A percentile compares a stretch with the other conserved stretches of the same genome.
Evolutionary conservation across 1,140 invertebrate species (phyloP).

Genomic region (Drosophila obscura): DNA sequence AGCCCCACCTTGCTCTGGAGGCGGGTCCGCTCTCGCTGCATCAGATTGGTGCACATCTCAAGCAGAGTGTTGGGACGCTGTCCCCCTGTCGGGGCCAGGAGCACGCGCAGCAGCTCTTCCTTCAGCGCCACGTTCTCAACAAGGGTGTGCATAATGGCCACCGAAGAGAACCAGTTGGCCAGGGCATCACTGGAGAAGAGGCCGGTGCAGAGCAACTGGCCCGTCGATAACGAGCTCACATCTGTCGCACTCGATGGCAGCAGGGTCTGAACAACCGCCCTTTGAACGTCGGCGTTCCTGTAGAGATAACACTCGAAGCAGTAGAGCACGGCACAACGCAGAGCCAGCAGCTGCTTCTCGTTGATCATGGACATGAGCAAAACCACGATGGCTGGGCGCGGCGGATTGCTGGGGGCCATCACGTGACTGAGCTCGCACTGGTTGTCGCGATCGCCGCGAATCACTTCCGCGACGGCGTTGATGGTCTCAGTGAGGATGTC

Average conservation of each 20-base stretch:
- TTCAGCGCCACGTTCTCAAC: constrained; percentile 95
- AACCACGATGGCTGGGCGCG: constrained; percentile 96
- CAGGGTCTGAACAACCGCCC: constrained; percentile 94
- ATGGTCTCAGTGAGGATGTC: constrained; percentile 98
- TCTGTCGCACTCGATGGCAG: constrained; percentile 92
- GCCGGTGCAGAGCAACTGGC: constrained; percentile 97
- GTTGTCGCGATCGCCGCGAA: constrained; percentile 94
- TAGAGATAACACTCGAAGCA: constrained; percentile 98
- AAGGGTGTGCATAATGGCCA: constrained; percentile 95
- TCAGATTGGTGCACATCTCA: constrained; percentile 92
- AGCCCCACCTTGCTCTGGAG: constrained; percentile 96
- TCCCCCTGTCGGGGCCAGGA: constrained; percentile 94
- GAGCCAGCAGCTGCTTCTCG: constrained; percentile 96
- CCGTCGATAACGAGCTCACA: constrained; percentile 88
- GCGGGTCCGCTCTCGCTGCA: constrained; percentile 92
- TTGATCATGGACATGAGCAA: constrained; percentile 99
- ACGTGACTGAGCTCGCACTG: constrained; percentile 96
- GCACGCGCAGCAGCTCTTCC: constrained; percentile 95
- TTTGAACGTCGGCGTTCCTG: constrained; percentile 95
- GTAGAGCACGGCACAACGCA: constrained; percentile 97
- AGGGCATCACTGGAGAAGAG: constrained; percentile 95
- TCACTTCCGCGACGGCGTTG: constrained; percentile 96
- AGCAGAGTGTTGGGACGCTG: constrained; percentile 94
- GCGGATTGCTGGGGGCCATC: constrained; percentile 96
- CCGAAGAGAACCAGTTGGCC: constrained; percentile 99